phyloP scores from a whole-genome alignment of 1,140 invertebrate genomes.

The Drosophila mayri region DNA sequence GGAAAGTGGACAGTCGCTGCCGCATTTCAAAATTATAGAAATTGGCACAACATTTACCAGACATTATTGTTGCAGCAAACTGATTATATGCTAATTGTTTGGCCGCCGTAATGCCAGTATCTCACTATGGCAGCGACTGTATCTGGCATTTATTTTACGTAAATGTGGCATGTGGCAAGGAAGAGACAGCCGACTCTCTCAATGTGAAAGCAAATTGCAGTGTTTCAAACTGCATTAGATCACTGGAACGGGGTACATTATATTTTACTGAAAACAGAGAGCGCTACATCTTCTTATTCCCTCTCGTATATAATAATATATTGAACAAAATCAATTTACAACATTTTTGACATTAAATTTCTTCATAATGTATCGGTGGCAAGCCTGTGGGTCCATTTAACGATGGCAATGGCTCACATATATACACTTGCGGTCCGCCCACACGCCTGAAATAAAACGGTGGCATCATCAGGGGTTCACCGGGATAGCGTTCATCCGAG shows the following conservation, averaged over 20 bases:
- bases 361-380: not conserved
- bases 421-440: not conserved
- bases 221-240: not conserved
- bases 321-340: not conserved
- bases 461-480: not conserved
- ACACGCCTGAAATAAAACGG: not conserved
- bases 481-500: not conserved
- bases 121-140: conserved; percentile 15
- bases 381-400: not conserved
- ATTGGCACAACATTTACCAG: conserved; percentile 73
- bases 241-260: not conserved
- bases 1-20: conserved; percentile 52
- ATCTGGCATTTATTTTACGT: conserved; percentile 51
- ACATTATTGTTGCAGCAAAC: conserved; percentile 73
- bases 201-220: conserved; percentile 15
- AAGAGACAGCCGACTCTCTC: conserved; percentile 17
- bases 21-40: conserved; percentile 62
- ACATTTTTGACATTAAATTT: not conserved
- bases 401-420: not conserved
- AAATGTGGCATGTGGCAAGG: conserved; percentile 48
- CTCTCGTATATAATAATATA: not conserved
- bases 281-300: not conserved
- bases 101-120: conserved; percentile 22
- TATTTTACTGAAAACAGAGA: not conserved
- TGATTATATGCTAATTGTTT: conserved; percentile 77